These are phyloP conservation scores for Psammodynastes pulverulentus DNA, from an alignment of 2,113 vertebrate genomes.

Conservation along the genomic window DNA sequence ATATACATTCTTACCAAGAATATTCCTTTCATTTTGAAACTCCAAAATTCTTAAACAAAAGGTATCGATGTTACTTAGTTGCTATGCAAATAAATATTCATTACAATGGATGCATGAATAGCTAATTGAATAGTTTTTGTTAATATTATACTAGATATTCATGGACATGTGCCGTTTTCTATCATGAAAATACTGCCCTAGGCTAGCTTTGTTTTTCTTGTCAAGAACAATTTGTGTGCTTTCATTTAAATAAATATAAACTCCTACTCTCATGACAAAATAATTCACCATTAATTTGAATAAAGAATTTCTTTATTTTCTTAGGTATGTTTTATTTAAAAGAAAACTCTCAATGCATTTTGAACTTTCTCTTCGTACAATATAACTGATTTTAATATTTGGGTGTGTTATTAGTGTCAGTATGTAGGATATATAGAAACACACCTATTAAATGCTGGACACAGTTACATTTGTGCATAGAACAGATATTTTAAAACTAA, in stretches of 20 bases:
- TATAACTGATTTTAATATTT: constrained; percentile 63
- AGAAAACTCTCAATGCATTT: constrained; percentile 56
- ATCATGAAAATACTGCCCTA: constrained; percentile 80
- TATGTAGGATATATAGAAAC: not conserved
- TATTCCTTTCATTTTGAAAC: constrained; percentile 61
- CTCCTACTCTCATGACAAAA: constrained; percentile 77
- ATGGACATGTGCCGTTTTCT: constrained; percentile 79
- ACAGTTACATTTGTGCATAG: constrained; percentile 21
- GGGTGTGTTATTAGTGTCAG: constrained; percentile 15
- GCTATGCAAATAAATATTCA: constrained; percentile 77
- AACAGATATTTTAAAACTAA: constrained; percentile 44
- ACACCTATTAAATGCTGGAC: constrained; percentile 53
- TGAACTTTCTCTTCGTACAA: constrained; percentile 54
- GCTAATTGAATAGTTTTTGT: constrained; percentile 81
- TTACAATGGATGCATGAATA: constrained; percentile 74
- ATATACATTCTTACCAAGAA: constrained; percentile 42
- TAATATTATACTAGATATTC: constrained; percentile 85
- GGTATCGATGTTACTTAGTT: constrained; percentile 66
- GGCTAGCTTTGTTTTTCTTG: constrained; percentile 82
- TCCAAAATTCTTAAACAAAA: constrained; percentile 64
- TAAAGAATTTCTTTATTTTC: constrained; percentile 75
- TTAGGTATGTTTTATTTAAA: constrained; percentile 63
- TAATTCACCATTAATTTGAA: constrained; percentile 75
- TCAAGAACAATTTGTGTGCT: constrained; percentile 80
- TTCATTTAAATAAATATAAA: constrained; percentile 79